These are phyloP conservation scores for Capra hircus DNA, from an alignment of 2,113 vertebrate genomes.

Conservation along the genomic window DNA sequence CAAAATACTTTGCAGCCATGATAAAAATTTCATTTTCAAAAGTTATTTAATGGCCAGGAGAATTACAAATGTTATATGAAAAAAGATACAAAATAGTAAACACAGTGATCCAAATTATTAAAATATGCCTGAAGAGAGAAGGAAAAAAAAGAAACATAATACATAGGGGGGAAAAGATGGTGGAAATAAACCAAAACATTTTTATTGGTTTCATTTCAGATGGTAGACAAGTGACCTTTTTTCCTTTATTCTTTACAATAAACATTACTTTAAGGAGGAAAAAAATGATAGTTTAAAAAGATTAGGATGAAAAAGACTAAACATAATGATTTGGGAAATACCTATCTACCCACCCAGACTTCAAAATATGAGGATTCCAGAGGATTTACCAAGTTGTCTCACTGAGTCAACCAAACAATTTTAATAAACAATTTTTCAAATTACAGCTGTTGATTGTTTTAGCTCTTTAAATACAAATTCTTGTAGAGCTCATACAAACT, in stretches of 20 bases:
- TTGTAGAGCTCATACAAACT: slow-evolving; percentile 71
- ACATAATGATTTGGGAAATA: background rate
- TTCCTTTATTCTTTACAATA: slow-evolving; percentile 35
- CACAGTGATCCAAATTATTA: background rate
- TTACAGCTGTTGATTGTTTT: slow-evolving; percentile 48
- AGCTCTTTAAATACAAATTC: slow-evolving; percentile 37
- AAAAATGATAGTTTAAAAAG: background rate
- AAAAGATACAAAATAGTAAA: slow-evolving; percentile 18
- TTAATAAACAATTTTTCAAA: background rate
- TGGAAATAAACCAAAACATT: slow-evolving; percentile 36
- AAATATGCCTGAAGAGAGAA: background rate
- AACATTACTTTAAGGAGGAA: background rate
- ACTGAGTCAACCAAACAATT: background rate
- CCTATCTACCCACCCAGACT: background rate
- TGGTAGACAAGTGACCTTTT: slow-evolving; percentile 28
- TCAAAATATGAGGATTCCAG: background rate
- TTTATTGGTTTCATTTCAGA: background rate
- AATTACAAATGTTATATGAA: background rate
- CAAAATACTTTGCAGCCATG: slow-evolving; percentile 12
- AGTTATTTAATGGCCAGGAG: background rate
- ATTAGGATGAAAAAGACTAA: background rate
- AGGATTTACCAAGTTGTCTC: background rate
- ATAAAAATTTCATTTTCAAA: slow-evolving; percentile 32
- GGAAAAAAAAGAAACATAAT: background rate
- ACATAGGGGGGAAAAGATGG: background rate